A percentile compares a stretch with the other conserved stretches of the same genome.
phyloP scores from a whole-genome alignment of 2,888 invertebrate genomes.

The Plagiodera versicolora region DNA sequence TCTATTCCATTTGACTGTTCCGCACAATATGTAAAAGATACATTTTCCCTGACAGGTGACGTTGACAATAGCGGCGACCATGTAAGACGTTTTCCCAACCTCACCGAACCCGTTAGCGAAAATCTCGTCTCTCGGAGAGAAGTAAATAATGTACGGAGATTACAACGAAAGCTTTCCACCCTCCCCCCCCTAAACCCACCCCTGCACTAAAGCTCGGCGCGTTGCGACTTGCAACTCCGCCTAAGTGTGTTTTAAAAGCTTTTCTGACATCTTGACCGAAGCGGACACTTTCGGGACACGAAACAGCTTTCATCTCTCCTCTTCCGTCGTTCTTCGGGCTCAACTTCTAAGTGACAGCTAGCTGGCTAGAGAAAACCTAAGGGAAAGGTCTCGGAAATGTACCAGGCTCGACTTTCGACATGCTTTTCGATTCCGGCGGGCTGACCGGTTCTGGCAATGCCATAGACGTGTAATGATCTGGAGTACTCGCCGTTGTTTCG shows the following conservation, averaged over 20 bases:
- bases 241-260: slow-evolving; percentile 58
- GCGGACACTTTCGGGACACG: slow-evolving; percentile 56
- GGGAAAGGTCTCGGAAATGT: slow-evolving; percentile 29
- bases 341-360: slow-evolving; percentile 44
- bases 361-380: slow-evolving; percentile 31
- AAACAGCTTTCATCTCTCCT: slow-evolving; percentile 57
- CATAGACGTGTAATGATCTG: too few species aligned
- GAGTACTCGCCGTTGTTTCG: too few species aligned
- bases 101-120: not conserved
- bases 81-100: too few species aligned
- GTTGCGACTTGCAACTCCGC: slow-evolving; percentile 33
- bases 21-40: too few species aligned
- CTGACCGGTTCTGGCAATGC: slow-evolving; percentile 31
- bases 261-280: slow-evolving; percentile 58
- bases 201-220: slow-evolving; percentile 27
- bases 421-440: slow-evolving; percentile 37
- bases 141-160: slow-evolving; percentile 15
- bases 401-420: slow-evolving; percentile 37
- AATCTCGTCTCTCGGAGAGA: slow-evolving; percentile 4
- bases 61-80: too few species aligned
- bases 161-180: slow-evolving; percentile 16
- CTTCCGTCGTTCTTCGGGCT: slow-evolving; percentile 39
- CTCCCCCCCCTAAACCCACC: slow-evolving; percentile 20
- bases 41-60: too few species aligned
- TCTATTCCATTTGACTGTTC: too few species aligned